These are phyloP conservation scores for Drosophila anceps DNA, from an alignment of 2,888 invertebrate species.

Conservation along the genomic window DNA sequence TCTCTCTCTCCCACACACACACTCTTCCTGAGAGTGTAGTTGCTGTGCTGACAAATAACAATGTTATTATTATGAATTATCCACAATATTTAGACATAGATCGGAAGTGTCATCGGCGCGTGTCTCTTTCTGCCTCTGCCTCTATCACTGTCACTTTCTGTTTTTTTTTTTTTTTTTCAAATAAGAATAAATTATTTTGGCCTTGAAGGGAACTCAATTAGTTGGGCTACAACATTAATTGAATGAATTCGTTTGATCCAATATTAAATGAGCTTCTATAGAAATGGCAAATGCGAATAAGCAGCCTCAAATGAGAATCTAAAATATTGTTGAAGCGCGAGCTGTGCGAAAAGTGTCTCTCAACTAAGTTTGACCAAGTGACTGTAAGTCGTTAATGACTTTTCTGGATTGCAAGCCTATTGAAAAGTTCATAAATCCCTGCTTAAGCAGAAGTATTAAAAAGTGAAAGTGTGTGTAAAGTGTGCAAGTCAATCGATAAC, in stretches of 20 bases:
- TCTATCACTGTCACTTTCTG: not conserved
- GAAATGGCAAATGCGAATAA: slow-evolving; percentile 10
- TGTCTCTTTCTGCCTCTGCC: slow-evolving; percentile 16
- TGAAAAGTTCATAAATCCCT: too few species aligned
- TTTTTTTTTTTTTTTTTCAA: not conserved
- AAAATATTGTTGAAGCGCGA: not conserved
- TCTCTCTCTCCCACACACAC: too few species aligned
- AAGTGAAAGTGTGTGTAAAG: too few species aligned
- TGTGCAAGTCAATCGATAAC: too few species aligned
- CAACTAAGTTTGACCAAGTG: not conserved
- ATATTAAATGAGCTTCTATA: slow-evolving; percentile 11
- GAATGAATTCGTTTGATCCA: slow-evolving; percentile 5
- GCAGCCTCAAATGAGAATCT: not conserved
- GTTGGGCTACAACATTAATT: slow-evolving; percentile 24
- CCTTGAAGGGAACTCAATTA: slow-evolving; percentile 7
- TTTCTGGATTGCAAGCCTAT: not conserved
- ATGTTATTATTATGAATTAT: slow-evolving; percentile 66
- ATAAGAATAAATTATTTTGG: slow-evolving; percentile 20
- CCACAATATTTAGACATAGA: slow-evolving; percentile 34
- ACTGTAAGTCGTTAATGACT: not conserved
- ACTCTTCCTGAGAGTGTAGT: not conserved
- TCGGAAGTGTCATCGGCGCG: slow-evolving; percentile 49
- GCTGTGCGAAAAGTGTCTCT: not conserved
- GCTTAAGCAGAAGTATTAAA: too few species aligned
- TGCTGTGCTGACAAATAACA: slow-evolving; percentile 23